Evolutionary conservation across 2,113 vertebrate genomes (phyloP).

Genomic region (Nicator chloris): DNA sequence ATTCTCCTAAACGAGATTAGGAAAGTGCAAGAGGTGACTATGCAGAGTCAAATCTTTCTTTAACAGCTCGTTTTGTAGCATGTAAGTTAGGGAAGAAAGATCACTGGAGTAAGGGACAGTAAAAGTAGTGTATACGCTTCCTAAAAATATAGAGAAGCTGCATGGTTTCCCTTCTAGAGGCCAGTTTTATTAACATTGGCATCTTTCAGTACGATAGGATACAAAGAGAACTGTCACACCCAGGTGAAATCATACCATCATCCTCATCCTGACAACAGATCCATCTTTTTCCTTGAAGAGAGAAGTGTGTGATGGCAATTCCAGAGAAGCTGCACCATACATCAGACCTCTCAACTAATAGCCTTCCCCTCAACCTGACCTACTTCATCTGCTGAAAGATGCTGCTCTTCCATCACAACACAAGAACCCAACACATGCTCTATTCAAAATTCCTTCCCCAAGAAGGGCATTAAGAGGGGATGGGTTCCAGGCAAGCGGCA

Average conservation of each 20-base stretch:
- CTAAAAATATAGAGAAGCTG: background rate
- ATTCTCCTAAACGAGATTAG: background rate
- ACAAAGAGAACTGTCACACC: background rate
- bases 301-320: background rate
- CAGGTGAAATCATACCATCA: background rate
- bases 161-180: background rate
- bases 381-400: background rate
- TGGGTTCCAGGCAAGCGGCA: background rate
- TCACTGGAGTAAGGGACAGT: background rate
- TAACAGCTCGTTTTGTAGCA: background rate
- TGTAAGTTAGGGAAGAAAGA: background rate
- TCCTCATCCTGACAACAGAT: background rate
- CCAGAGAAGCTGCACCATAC: background rate
- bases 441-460: background rate
- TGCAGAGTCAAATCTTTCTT: background rate
- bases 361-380: background rate
- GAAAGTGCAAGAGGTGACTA: background rate
- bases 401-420: background rate
- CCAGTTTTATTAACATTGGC: background rate
- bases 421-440: background rate
- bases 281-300: background rate
- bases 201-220: background rate
- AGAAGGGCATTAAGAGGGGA: background rate
- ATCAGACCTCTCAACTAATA: background rate
- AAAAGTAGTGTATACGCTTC: background rate